Base-by-base conservation (phyloP, 2,888 invertebrate genomes). In the Mechanitis messenoides region DNA sequence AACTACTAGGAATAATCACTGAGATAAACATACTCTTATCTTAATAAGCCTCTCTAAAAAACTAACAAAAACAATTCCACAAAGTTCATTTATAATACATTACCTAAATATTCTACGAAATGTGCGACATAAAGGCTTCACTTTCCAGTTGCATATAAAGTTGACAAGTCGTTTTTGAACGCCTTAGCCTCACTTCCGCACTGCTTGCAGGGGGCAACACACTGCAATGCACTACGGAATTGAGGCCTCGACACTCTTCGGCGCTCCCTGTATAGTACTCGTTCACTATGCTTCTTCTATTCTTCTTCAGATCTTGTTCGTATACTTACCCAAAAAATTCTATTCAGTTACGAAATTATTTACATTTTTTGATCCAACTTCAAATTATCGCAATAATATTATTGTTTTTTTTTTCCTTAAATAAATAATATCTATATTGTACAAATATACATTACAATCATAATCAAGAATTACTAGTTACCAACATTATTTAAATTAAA, bases 171-270 rank as follows among this genome's bases (percentile, higher is more conserved):
- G 87, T 72, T 74, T 68, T 69, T 74, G 83, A 79, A 74, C 82
- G 76, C 76, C 90, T 91, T 91, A 91, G 84, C 94, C 94, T 95
- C 96, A 96, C 94, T 95, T 94, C 96, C 96, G 95, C 95, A 94
- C 94, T 95, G 96, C 95, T 95, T 96, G 96, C 96, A 96, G 95
- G 93, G 20, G 91, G 91, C 92, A 83, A 82, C 85, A 92, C 94
- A 95, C 96, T 96, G 96, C 96, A 96, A 96, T 96, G 96, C 96
- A 96, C 96, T 96, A 95, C 96, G 96, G 96, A 96, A 96, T 96
- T 96, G 96, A 96, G 91, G 93, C 87, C 91, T 92, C 91, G 91
- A 91, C 90, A 90, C 91, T 91, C 83, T 69, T 68, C 69, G 73
- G 68, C 68, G 64, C 63, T 67, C 74, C 69, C 78, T 72, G 70